Conservation (phyloP, 2,113 vertebrate genomes). For the Syngnathus scovelli region DNA sequence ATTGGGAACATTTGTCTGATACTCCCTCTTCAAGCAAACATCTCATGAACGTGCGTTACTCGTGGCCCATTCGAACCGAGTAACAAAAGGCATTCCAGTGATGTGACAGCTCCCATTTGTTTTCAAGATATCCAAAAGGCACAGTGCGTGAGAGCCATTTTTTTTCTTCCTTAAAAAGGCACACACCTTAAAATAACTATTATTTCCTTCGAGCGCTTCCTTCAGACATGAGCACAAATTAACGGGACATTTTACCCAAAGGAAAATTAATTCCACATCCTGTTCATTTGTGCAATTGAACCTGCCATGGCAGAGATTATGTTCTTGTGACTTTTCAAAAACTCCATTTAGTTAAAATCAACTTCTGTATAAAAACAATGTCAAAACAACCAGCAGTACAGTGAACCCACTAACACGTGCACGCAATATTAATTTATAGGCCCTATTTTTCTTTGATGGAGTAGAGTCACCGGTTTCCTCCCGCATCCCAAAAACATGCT, state of each 20-base stretch:
- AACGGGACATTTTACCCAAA: background rate
- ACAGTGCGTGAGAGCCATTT: constrained; percentile 15
- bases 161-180: background rate
- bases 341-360: background rate
- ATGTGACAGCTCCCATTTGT: background rate
- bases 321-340: background rate
- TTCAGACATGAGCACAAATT: background rate
- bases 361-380: background rate
- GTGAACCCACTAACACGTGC: background rate
- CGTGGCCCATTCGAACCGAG: background rate
- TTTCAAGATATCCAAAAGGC: constrained; percentile 20
- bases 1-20: background rate
- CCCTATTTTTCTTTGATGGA: too few relatives aligned
- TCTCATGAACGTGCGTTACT: background rate
- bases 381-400: background rate
- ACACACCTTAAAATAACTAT: background rate
- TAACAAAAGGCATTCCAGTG: constrained; percentile 6
- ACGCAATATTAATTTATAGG: too few relatives aligned
- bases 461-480: too few relatives aligned
- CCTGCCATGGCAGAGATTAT: background rate
- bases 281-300: constrained; percentile 29
- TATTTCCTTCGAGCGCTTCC: background rate
- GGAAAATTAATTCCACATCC: background rate
- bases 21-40: background rate
- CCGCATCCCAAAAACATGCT: too few relatives aligned